Evolutionary conservation across 2,113 vertebrate species (phyloP), one percentile per base, ranked within the genome.

Genomic region (Panthera tigris): DNA sequence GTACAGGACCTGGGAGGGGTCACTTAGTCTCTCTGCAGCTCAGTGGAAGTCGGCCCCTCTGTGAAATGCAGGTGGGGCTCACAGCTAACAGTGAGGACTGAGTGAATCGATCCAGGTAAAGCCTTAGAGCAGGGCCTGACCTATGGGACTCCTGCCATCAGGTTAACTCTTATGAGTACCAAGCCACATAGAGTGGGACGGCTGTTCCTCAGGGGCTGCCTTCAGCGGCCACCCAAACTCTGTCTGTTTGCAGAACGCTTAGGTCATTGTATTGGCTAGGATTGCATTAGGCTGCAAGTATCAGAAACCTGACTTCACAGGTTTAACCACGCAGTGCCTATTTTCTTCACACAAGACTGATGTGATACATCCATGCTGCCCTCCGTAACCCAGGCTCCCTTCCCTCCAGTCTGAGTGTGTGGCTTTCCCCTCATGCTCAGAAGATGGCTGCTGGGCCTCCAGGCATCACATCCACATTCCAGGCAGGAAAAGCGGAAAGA

Each of bases 241-340:
- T 52, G 13, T 27, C 80, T 69, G 13, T 68, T 4, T 27, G 14
- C 33, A 69, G 87, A 78, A 36, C 3, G 5, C 33, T 84, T 13
- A 7, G 15, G 65, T 55, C n/a, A 41, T 4, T 15, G 33, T 41
- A 19, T 15, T 76, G 3, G 13, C 57, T 79, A 80, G 65, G 65
- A 79, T 18, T 41, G 36, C 63, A 19, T 78, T 79, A 39, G 36
- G 48, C 16, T 48, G 73, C 50, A 63, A 15, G 41, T 52, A 33
- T 52, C 81, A 92, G 82, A 71, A 45, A 71, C 50, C 68, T 52
- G 45, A 79, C n/a, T 57, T 79, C 61, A 27, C 52, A 93, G 71
- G 69, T 25, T 31, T 78, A 57, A 33, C 45, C 13, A 25, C 50
- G 55, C 18, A 79, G 18, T 5, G 23, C 1, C 55, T 33, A 14